Base-by-base conservation (phyloP, 2,888 invertebrate species). In the Hirtodrosophila alboralis region DNA sequence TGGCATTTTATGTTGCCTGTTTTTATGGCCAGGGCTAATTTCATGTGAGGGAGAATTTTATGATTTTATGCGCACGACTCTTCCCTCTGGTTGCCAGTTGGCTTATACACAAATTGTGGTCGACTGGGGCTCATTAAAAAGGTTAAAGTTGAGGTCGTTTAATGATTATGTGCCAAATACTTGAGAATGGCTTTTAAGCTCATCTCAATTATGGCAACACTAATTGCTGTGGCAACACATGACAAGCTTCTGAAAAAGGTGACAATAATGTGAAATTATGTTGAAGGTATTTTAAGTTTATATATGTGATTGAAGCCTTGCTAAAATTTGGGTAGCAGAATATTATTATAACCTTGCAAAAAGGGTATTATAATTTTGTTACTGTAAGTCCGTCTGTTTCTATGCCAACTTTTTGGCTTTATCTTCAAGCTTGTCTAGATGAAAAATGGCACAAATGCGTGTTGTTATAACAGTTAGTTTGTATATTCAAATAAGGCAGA, bases 81-180 rank as follows among this genome's bases (percentile, higher is more conserved):
- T n/a, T 28, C n/a, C n/a, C n/a, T n/a, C n/a, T n/a, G n/a, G 43
- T 36, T n/a, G 49, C 16, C 47, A 27, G 49, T n/a, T 53, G 47
- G 31, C 10, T 34, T 40, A 48, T 16, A 41, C 52, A 47, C 43
- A 27, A 49, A 52, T 63, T 53, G 58, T 40, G 61, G 56, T 43
- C 43, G 59, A 33, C 23, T 49, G 41, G 52, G 51, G 51, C 59
- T 56, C 78, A 84, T 80, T 84, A 84, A 81, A 80, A 77, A 74
- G 84, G 84, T 84, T 79, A 80, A 77, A 84, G 78, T 79, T 84
- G 75, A 80, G 75, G 53, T 58, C 61, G 34, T 51, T 76, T 83
- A 65, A 79, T 54, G 73, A 61, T 51, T 64, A 36, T 65, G 53
- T 47, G 53, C 41, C 52, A 37, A 40, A 30, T 43, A 23, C 60